phyloP scores from a whole-genome alignment of 1,140 invertebrate species.

The Bombus sibiricus region DNA sequence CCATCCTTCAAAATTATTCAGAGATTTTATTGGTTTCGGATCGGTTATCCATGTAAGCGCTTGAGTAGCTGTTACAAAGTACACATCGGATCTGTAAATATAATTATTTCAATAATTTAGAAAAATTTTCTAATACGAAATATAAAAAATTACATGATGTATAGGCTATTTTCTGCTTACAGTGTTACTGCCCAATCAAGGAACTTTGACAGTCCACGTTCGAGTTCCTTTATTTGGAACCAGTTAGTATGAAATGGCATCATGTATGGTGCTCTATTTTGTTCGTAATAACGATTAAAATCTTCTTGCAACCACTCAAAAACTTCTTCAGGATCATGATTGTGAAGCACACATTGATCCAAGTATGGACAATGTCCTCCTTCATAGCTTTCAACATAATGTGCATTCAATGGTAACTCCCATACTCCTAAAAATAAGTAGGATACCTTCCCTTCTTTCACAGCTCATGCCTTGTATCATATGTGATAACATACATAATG shows the following conservation, averaged over 20 bases:
- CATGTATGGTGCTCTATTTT: slow-evolving; percentile 95
- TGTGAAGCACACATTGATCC: slow-evolving; percentile 96
- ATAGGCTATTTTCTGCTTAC: slow-evolving; percentile 84
- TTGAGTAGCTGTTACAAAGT: slow-evolving; percentile 95
- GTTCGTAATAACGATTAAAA: slow-evolving; percentile 92
- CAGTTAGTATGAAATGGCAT: slow-evolving; percentile 97
- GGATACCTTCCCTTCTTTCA: slow-evolving; percentile 21
- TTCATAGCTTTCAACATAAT: slow-evolving; percentile 94
- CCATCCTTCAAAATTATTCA: slow-evolving; percentile 91
- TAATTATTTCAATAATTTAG: slow-evolving; percentile 37
- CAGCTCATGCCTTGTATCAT: not conserved
- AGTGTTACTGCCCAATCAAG: slow-evolving; percentile 90
- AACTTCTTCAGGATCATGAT: slow-evolving; percentile 93
- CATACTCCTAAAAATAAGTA: slow-evolving; percentile 87
- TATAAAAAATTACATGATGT: not conserved
- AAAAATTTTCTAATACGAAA: not conserved
- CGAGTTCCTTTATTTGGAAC: slow-evolving; percentile 95
- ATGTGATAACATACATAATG: not conserved
- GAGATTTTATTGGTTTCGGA: slow-evolving; percentile 87
- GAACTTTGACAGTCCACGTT: slow-evolving; percentile 93
- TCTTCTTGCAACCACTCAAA: slow-evolving; percentile 96
- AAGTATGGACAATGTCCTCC: slow-evolving; percentile 96
- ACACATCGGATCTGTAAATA: slow-evolving; percentile 90
- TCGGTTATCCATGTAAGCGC: slow-evolving; percentile 95
- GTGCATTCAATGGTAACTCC: slow-evolving; percentile 96